Base-by-base conservation (phyloP, 2,113 vertebrate genomes). In the Lagopus leucura region DNA sequence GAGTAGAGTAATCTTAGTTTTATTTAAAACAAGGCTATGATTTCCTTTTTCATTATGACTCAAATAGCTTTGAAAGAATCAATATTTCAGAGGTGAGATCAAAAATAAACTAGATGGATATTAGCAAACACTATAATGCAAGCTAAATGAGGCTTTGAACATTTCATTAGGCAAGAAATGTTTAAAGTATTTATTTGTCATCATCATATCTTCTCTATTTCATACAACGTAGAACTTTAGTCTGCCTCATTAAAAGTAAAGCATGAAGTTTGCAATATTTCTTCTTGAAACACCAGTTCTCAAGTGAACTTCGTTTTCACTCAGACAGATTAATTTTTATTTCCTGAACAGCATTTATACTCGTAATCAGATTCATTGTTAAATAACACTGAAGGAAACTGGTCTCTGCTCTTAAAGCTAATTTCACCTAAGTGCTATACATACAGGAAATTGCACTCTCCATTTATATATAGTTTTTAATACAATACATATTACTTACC, bases 401-500 rank as follows among this genome's bases (percentile, higher is more conserved):
- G 6, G 8, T 50, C 81, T 72, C 63, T 73, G 30, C 18, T 58
- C 14, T 52, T 82, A 16, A 55, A 63, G 66, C 32, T 74, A 45
- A 52, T 45, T 86, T 86, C 47, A 43, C 18, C 63, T 25, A 67
- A 70, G n/a, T 48, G 12, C 45, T 13, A 24, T 10, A 34, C 3
- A 76, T 11, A 57, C 8, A 87, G 47, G 13, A 81, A 87, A 77
- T 45, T 24, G 54, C 21, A 93, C 10, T 83, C 54, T 88, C 82
- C 54, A 78, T 72, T 92, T 70, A 65, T 34, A 72, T 14, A 78
- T 12, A 60, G 40, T 76, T 63, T 65, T 65, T 24, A 94, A 84
- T 50, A 80, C 11, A 91, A 91, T 3, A 82, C 17, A 48, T 83
- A 30, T 65, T 84, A 98, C 99, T 98, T 97, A 99, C 99, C 99